Conservation (phyloP, 2,113 vertebrate species). For the Pachypanchax playfairii region DNA sequence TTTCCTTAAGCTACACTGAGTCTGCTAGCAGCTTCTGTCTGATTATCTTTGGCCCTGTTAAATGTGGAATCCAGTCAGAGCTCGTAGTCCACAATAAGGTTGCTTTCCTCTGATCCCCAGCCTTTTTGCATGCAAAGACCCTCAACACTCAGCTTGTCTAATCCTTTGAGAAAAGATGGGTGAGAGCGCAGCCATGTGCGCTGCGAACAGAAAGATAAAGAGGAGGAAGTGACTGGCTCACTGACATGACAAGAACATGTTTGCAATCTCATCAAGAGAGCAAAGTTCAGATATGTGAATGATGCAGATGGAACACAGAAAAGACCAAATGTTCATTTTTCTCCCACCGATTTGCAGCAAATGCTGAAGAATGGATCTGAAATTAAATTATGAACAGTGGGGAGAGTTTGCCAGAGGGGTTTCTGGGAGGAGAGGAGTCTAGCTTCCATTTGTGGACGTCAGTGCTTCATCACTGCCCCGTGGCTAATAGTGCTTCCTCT, state of each 20-base stretch:
- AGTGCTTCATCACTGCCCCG: conserved; percentile 44
- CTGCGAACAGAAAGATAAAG: conserved; percentile 58
- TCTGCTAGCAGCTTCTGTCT: not conserved
- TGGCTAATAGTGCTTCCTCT: conserved; percentile 41
- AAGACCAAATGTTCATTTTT: conserved; percentile 18
- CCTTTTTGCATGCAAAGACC: conserved; percentile 56
- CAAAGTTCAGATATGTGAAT: conserved; percentile 10
- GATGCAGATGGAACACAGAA: conserved; percentile 19
- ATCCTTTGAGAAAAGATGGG: conserved; percentile 53
- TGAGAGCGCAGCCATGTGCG: conserved; percentile 32
- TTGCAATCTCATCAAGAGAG: conserved; percentile 45
- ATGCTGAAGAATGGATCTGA: conserved; percentile 56
- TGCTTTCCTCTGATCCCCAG: conserved; percentile 40
- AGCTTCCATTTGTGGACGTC: conserved; percentile 17
- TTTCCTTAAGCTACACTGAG: conserved; percentile 4
- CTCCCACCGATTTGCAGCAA: conserved; percentile 43
- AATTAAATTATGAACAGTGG: conserved; percentile 67
- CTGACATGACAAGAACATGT: conserved; percentile 41
- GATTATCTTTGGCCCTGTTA: conserved; percentile 25
- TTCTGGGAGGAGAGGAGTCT: conserved; percentile 27
- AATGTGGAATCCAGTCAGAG: conserved; percentile 22
- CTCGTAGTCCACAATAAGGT: conserved; percentile 39
- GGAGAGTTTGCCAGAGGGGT: conserved; percentile 52
- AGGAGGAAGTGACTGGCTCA: conserved; percentile 25
- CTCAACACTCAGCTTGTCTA: conserved; percentile 54